Evolutionary conservation across 2,888 invertebrate species (phyloP), one percentile per base, ranked within the genome.

Genomic region (Dusona sp.): DNA sequence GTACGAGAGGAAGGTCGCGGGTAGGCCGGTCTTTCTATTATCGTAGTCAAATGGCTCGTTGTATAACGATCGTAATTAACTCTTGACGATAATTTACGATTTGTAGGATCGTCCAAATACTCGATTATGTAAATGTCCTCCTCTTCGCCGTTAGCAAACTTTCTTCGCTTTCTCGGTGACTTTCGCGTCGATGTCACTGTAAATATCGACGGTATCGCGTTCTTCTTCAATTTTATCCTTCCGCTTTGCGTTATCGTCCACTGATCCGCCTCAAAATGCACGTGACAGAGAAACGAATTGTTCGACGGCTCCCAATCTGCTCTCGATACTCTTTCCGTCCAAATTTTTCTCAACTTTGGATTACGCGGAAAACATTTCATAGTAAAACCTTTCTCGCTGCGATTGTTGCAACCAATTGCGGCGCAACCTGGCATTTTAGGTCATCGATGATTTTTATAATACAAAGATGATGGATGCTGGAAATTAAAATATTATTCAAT

Each of bases 341-440:
- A 94, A 68, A 92, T 89, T 87, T 91, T 91, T 85, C 94, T 88
- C 7, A 94, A 72, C n/a, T 87, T 90, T 61, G 92, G 91, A 87
- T 94, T 91, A 22, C 92, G 92, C n/a, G 94, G 94, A 81, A 94
- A 94, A 89, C 92, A 92, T 91, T 94, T 94, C 94, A 94, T 94
- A 80, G 92, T 92, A 87, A 91, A 94, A 84, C 94, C 94, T 68
- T 94, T 94, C 77, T 94, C 93, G 79, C 93, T 92, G 78, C 93
- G 93, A 88, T 94, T 94, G 82, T 92, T 93, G 88, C 94, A 94
- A 79, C 94, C 94, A 48, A 93, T 88, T 54, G 94, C 94, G 65
- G 93, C 92, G 84, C 94, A 94, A 6, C 94, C 94, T 87, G 93
- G 93, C 94, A 94, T 94, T 84, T 90, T 93, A 75, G 45, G 42